These are phyloP conservation scores for Rhagonycha lutea DNA, from an alignment of 2,888 invertebrate genomes.

Conservation along the genomic window DNA sequence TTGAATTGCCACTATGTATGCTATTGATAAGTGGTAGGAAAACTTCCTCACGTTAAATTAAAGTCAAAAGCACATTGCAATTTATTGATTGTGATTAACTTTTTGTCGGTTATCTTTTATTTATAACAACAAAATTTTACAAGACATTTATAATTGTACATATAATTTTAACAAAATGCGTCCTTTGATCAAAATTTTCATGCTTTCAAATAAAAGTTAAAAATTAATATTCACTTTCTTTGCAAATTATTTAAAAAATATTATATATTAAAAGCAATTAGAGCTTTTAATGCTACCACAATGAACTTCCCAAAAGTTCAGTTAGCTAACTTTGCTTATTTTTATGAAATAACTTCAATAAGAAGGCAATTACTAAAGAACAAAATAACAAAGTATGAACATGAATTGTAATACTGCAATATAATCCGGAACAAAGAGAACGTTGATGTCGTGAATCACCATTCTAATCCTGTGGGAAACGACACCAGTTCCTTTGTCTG, in stretches of 20 bases:
- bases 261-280: neutral
- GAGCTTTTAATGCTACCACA: neutral
- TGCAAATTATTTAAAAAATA: neutral
- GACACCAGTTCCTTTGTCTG: slow-evolving; percentile 45
- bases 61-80: neutral
- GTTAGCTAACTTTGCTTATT: slow-evolving; percentile 8
- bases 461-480: slow-evolving; percentile 55
- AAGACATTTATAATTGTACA: neutral
- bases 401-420: slow-evolving; percentile 20
- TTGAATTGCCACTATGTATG: neutral
- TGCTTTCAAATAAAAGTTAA: too few relatives aligned
- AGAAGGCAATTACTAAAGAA: slow-evolving; percentile 21
- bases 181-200: too few relatives aligned
- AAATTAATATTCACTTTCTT: too few relatives aligned
- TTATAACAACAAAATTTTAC: neutral
- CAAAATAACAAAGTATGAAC: slow-evolving; percentile 22
- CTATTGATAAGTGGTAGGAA: neutral
- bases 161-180: too few relatives aligned
- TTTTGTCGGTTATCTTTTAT: neutral
- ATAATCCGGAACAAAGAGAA: slow-evolving; percentile 25
- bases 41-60: neutral
- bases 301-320: neutral
- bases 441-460: slow-evolving; percentile 51
- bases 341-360: slow-evolving; percentile 1
- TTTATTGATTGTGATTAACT: neutral